Conservation (phyloP, 1,140 invertebrate species). For the Charaxes varanes region DNA sequence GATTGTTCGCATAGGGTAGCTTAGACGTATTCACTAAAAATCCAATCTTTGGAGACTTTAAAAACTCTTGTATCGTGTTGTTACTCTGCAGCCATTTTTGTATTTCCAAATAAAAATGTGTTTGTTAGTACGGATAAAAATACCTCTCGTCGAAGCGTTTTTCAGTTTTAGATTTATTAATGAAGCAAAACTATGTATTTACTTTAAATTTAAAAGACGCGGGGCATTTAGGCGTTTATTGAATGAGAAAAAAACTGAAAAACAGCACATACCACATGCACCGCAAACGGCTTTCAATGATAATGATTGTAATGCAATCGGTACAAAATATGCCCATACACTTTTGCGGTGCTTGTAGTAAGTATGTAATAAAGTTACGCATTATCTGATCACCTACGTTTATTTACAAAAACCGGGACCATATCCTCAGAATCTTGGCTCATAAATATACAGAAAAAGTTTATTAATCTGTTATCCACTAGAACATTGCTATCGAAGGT, state of each 20-base stretch:
- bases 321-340: background rate
- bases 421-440: conserved; percentile 28
- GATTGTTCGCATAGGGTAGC: no score
- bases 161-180: conserved; percentile 37
- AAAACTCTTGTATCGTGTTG: conserved; percentile 45
- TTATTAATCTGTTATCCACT: conserved; percentile 45
- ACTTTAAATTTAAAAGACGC: no score
- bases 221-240: no score
- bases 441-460: conserved; percentile 67
- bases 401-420: conserved; percentile 53
- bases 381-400: conserved; percentile 62
- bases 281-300: conserved; percentile 20
- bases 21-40: conserved; percentile 51
- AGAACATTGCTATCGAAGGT: conserved; percentile 64
- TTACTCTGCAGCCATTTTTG: conserved; percentile 50
- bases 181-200: background rate
- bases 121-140: conserved; percentile 50
- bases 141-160: conserved; percentile 33
- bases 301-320: background rate
- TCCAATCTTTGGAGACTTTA: conserved; percentile 61
- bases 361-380: conserved; percentile 36
- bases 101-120: conserved; percentile 55
- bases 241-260: conserved; percentile 38
- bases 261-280: conserved; percentile 44
- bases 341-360: conserved; percentile 38